Evolutionary conservation across 35 echinoderm and acorn worm genomes (phyloP), one percentile per base, ranked within the genome.

Genomic region (Lytechinus variegatus): DNA sequence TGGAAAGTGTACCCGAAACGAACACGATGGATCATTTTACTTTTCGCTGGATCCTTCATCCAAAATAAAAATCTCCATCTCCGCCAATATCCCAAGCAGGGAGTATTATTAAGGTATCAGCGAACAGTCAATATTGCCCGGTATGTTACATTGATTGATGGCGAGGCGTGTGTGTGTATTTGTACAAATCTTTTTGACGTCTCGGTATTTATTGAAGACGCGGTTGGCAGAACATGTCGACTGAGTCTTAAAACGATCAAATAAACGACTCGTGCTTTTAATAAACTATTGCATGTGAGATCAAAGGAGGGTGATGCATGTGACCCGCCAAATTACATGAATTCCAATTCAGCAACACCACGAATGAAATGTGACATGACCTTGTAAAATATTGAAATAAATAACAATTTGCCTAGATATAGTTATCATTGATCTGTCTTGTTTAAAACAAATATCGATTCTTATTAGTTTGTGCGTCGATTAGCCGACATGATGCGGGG

Each of bases 111-210:
- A 8, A 7, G 14, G 66, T 24, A 79, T 79, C 66, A 79, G 66
- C 66, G 14, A 24, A 24, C 66, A 79, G 16, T 24, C 19, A 44
- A 79, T 79, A 79, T 58, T 58, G 56, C 66, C n/a, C 14, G 66
- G 19, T 79, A 4, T 79, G 21, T 79, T 79, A 79, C n/a, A 79
- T 79, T 79, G 66, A 79, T 79, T 79, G 66, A 79, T 79, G 16
- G 66, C 66, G 66, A 24, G 66, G 56, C 13, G 56, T 58, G 56
- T 24, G 66, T 79, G 66, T 79, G 66, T 79, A 79, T 79, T 79
- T 79, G 66, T 79, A 79, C 66, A 79, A 79, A 79, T 79, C 66
- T 79, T 24, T 44, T 79, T 79, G 66, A 79, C 66, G 66, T 79
- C 6, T 79, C n/a, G 66, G n/a, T 79, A 24, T 79, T 79, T 79